phyloP scores from a whole-genome alignment of 2,113 vertebrate species.

The Tachysurus fulvidraco region DNA sequence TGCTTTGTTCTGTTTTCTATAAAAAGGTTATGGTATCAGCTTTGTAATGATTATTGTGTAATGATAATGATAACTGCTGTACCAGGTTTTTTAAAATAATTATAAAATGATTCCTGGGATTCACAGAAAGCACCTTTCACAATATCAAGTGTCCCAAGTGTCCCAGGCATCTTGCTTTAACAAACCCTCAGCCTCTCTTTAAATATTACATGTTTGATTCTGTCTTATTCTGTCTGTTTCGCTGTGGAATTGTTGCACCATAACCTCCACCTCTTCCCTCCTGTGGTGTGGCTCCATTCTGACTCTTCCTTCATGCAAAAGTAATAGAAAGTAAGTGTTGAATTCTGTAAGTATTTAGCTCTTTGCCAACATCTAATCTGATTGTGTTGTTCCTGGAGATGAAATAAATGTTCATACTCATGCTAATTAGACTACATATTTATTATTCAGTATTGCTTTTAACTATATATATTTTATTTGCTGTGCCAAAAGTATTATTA shows the following conservation, averaged over 20 bases:
- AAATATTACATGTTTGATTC: constrained; percentile 56
- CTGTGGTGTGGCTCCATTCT: constrained; percentile 64
- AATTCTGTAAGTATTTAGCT: constrained; percentile 39
- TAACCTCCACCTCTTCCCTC: constrained; percentile 64
- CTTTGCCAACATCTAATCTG: constrained; percentile 39
- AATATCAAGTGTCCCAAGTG: no score
- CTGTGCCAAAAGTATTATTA: background rate
- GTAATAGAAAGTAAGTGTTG: constrained; percentile 80
- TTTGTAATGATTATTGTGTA: background rate
- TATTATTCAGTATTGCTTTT: background rate
- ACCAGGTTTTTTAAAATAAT: background rate
- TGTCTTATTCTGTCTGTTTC: constrained; percentile 55
- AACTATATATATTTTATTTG: no score
- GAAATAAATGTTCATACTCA: background rate
- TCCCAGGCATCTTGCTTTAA: constrained; percentile 34
- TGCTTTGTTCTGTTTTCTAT: constrained; percentile 49
- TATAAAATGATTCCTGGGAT: background rate
- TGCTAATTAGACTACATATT: constrained; percentile 38
- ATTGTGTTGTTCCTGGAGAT: constrained; percentile 36
- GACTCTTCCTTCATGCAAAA: constrained; percentile 68
- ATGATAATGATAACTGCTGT: background rate
- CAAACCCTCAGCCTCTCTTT: constrained; percentile 43
- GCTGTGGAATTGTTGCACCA: constrained; percentile 66
- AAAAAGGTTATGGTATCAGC: background rate
- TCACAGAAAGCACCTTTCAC: constrained; percentile 31